These are phyloP conservation scores for Sipha maydis DNA, from an alignment of 2,888 invertebrate genomes.

Conservation along the genomic window DNA sequence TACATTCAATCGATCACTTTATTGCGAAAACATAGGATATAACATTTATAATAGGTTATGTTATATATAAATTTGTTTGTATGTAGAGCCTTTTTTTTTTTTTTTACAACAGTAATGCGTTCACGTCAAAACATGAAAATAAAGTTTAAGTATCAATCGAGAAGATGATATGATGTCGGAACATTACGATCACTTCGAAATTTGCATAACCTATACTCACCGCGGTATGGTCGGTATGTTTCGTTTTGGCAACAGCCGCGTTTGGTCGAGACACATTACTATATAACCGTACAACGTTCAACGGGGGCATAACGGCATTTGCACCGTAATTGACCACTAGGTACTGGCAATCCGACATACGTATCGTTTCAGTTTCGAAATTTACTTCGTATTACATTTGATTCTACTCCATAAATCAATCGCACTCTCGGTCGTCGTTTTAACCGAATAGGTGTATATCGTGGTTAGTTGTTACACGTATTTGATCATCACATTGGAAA, in stretches of 20 bases:
- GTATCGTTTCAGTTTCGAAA: not conserved
- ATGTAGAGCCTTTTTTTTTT: not conserved
- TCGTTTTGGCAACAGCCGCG: not conserved
- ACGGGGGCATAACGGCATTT: not conserved
- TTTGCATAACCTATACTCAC: not conserved
- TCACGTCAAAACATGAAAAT: not conserved
- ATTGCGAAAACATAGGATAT: too few relatives aligned
- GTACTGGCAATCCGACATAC: not conserved
- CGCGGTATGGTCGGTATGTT: not conserved
- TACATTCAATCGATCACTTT: too few relatives aligned
- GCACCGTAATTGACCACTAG: not conserved
- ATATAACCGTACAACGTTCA: not conserved
- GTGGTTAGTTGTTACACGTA: too few relatives aligned
- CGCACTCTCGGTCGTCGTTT: not conserved
- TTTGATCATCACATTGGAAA: too few relatives aligned
- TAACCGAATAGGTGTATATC: not conserved
- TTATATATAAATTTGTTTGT: not conserved
- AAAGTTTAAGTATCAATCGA: not conserved
- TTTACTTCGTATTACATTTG: not conserved
- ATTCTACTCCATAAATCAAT: not conserved
- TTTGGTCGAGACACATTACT: not conserved
- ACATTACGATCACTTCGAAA: not conserved
- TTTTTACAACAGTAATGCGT: not conserved
- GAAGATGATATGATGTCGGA: not conserved
- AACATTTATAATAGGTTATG: too few relatives aligned